These are phyloP conservation scores for Seriola rivoliana DNA, from an alignment of 2,113 vertebrate genomes.

Conservation along the genomic window DNA sequence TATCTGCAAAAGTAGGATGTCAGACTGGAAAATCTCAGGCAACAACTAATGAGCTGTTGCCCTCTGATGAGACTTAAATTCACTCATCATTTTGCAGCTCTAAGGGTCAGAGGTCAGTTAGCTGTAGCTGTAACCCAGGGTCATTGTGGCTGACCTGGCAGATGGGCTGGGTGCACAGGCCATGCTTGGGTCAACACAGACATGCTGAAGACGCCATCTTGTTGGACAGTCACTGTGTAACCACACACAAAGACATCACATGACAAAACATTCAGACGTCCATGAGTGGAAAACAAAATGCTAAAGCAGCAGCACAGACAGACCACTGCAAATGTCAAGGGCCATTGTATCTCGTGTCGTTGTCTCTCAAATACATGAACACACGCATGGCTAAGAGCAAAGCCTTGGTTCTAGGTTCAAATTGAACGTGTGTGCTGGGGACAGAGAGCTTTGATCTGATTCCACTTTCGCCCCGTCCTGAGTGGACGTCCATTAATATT, in stretches of 20 bases:
- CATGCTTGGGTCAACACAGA: slow-evolving; percentile 28
- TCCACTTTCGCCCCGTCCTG: slow-evolving; percentile 52
- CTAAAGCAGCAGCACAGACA: slow-evolving; percentile 10
- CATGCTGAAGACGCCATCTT: not conserved
- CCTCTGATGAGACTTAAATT: not conserved
- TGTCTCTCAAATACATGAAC: slow-evolving; percentile 16
- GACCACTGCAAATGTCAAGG: slow-evolving; percentile 11
- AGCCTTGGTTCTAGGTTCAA: slow-evolving; percentile 11
- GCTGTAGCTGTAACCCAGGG: not conserved
- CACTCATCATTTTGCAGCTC: slow-evolving; percentile 11
- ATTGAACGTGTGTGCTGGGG: slow-evolving; percentile 26
- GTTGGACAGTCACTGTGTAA: not conserved
- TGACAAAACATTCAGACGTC: slow-evolving; percentile 26
- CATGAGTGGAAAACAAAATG: not conserved
- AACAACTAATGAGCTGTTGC: slow-evolving; percentile 13
- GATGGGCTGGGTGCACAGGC: slow-evolving; percentile 22
- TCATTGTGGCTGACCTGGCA: slow-evolving; percentile 24
- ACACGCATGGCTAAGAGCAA: not conserved
- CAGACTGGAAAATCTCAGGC: not conserved
- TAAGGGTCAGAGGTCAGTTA: slow-evolving; percentile 39
- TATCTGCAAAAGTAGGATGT: not conserved
- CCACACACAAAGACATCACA: not conserved
- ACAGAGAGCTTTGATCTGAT: slow-evolving; percentile 61
- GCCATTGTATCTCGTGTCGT: slow-evolving; percentile 4
- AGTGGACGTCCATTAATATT: slow-evolving; percentile 77